Base-by-base conservation (phyloP, 2,888 invertebrate species). In the Nomada hirtipes region DNA sequence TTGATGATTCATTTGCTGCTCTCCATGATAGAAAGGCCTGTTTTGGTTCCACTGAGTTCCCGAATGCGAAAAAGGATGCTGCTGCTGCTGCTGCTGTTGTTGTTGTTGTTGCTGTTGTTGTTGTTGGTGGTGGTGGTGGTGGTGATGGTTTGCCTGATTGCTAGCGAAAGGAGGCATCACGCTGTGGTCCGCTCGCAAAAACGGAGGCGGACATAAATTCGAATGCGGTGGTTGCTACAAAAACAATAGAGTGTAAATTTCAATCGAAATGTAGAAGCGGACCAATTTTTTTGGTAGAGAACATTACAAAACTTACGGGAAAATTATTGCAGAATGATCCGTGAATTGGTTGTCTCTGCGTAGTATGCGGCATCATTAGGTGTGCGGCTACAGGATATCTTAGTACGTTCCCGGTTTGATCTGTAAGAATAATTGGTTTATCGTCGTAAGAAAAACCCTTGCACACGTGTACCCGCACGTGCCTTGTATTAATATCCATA, bases 151-250 rank as follows among this genome's bases (percentile, higher is more conserved):
- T 44, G 65, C 73, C 57, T 88, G 88, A 60, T 80, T 88, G 18
- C 36, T 92, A 70, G 91, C 80, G 85, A 91, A 92, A 52, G 90
- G 89, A 53, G 92, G 88, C 83, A 92, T 88, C 75, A 91, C 88
- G 47, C 91, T 86, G 81, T 93, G 93, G 89, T 91, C 94, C 88
- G 84, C 93, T 88, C 86, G 94, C 78, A 93, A 91, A 84, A 94
- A 92, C 44, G 94, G 94, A 20, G 93, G 91, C 15, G 92, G 92
- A 44, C 93, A 92, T 78, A 94, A 82, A 79, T 91, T 92, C 69
- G 90, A 91, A 85, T 92, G 91, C 64, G 90, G 89, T 72, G 91
- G 92, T 89, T 88, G 94, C 93, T 86, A 93, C 86, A 93, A 94
- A 47, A 42, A 57, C 15, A 57, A 26, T 15, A 4, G 11, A 13